These are phyloP conservation scores for Ailuropoda melanoleuca DNA, from an alignment of 2,113 vertebrate genomes.

Conservation along the genomic window DNA sequence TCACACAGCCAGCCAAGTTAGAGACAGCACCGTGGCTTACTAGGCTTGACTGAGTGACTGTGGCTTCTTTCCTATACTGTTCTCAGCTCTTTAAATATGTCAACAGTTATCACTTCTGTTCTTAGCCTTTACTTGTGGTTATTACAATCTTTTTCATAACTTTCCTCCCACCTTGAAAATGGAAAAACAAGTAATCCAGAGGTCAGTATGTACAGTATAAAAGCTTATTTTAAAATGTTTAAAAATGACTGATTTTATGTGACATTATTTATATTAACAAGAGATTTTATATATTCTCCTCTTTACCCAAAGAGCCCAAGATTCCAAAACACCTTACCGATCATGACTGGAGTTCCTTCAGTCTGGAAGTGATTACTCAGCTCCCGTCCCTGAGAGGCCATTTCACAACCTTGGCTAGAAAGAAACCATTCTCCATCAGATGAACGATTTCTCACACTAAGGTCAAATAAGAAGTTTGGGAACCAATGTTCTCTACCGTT, in stretches of 20 bases:
- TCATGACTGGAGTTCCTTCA: constrained; percentile 96
- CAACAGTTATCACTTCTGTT: background rate
- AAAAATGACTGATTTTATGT: background rate
- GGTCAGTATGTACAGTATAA: background rate
- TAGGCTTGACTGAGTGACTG: background rate
- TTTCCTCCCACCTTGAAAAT: background rate
- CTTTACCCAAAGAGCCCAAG: background rate
- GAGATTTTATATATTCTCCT: background rate
- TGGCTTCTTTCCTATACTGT: background rate
- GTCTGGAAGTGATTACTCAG: constrained; percentile 93
- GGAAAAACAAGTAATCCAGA: background rate
- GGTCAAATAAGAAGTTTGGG: background rate
- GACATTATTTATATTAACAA: background rate
- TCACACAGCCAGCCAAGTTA: background rate
- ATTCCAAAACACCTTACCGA: constrained; percentile 86
- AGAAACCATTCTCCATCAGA: constrained; percentile 58
- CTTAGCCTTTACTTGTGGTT: constrained; percentile 5
- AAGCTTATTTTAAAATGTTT: constrained; percentile 40
- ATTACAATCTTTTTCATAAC: background rate
- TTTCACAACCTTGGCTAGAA: constrained; percentile 92
- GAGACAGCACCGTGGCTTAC: background rate
- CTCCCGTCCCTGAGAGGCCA: constrained; percentile 92
- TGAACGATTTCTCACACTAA: background rate
- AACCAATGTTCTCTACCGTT: background rate
- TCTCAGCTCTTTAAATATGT: background rate